Conservation (phyloP, 2,113 vertebrate species). For the Bubalus kerabau region DNA sequence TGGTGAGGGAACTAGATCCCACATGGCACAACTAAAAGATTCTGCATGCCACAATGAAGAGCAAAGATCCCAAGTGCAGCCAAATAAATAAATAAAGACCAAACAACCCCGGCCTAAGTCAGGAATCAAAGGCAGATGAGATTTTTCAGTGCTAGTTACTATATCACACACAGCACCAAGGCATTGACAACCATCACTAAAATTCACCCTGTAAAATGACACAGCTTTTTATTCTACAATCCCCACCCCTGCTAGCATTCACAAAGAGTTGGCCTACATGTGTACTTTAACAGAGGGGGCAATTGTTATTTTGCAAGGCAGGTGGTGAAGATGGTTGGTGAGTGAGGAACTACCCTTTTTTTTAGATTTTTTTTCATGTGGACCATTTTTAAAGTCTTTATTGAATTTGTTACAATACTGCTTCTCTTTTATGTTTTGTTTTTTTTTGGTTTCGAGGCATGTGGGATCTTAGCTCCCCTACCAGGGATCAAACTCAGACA, state of each 20-base stretch:
- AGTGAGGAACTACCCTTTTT: conserved; percentile 24
- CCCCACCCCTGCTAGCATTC: background rate
- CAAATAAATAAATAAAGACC: background rate
- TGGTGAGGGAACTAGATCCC: background rate
- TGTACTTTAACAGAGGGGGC: background rate
- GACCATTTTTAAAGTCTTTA: background rate
- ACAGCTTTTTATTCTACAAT: background rate
- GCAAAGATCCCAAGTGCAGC: background rate
- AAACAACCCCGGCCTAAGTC: background rate
- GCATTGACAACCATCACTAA: background rate
- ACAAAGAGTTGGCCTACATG: background rate
- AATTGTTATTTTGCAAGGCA: background rate
- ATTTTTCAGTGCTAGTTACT: background rate
- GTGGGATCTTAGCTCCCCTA: background rate
- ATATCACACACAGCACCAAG: background rate
- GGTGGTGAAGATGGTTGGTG: background rate
- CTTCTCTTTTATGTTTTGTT: background rate
- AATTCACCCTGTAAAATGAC: background rate
- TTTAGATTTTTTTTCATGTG: background rate
- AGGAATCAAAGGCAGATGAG: background rate
- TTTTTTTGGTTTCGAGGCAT: background rate
- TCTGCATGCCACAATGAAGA: background rate
- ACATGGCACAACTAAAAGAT: background rate
- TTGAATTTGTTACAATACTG: background rate
- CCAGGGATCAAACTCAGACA: background rate